phyloP scores from a whole-genome alignment of 2,888 invertebrate species.

The Campoplex nolae region DNA sequence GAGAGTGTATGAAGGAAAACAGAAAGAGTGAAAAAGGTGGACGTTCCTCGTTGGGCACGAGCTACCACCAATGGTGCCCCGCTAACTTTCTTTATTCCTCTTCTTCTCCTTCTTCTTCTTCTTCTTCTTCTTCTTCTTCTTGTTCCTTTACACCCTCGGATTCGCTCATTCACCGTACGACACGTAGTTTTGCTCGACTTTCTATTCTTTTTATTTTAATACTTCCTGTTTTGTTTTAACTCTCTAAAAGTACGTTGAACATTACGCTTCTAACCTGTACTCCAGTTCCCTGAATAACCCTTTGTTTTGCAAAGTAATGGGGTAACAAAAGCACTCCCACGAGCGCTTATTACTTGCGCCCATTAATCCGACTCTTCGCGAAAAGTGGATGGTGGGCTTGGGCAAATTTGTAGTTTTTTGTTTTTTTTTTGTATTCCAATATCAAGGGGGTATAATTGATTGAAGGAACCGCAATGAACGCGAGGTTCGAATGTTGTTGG shows the following conservation, averaged over 20 bases:
- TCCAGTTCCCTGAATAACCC: slow-evolving; percentile 40
- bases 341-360: neutral
- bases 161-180: slow-evolving; percentile 64
- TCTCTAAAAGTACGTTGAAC: slow-evolving; percentile 26
- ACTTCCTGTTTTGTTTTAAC: slow-evolving; percentile 45
- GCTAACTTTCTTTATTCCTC: slow-evolving; percentile 30
- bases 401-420: neutral
- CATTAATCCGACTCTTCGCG: neutral
- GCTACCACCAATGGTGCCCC: slow-evolving; percentile 64
- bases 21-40: slow-evolving; percentile 48
- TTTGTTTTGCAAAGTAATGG: slow-evolving; percentile 12
- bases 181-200: slow-evolving; percentile 67
- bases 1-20: slow-evolving; percentile 30
- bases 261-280: slow-evolving; percentile 30
- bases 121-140: slow-evolving; percentile 37
- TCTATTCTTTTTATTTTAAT: slow-evolving; percentile 41
- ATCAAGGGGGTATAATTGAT: neutral
- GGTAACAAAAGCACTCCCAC: neutral
- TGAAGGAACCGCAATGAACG: neutral
- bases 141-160: slow-evolving; percentile 61
- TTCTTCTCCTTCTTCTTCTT: slow-evolving; percentile 16
- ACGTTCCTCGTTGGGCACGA: slow-evolving; percentile 61
- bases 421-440: neutral
- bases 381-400: neutral
- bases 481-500: neutral